Base-by-base conservation (phyloP, 1,140 invertebrate species). In the Diabrotica undecimpunctata region DNA sequence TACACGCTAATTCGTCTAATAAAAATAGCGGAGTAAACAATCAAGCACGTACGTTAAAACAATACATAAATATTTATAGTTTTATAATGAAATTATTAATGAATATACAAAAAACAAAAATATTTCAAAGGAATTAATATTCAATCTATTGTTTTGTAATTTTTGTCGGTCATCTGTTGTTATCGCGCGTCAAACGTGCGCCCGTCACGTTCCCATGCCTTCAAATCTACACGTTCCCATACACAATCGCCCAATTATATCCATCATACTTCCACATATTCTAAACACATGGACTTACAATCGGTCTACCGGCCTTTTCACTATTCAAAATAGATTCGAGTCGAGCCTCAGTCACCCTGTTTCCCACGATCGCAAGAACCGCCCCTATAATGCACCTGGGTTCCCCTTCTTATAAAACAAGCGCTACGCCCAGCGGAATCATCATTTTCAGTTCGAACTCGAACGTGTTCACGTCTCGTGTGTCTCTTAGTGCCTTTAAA, bases 321-420 rank as follows among this genome's bases (percentile, higher is more conserved):
- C 61, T 54, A 62, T 62, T 54, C 61, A n/a, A 39, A 60, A 62
- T 62, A 62, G 61, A 62, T 52, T 37, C 61, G 36, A 38, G n/a
- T 54, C 61, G 51, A 38, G 25, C 46, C 46, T 10, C 13, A 54
- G 51, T 10, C 53, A 13, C 50, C 61, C 36, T 54, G 36, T 38
- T 70, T 70, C 69, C 65, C 69, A 70, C 69, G 66, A 56, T 70
- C 37, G 39, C 56, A n/a, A 62, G 62, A 55, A 55, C 63, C 52
- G 39, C 61, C 62, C 59, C 38, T 14, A 61, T 55, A 46, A 14
- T 64, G 60, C 69, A 70, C 69, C 69, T 70, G 69, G 69, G 65
- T 46, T 56, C 64, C 61, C 51, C 61, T 66, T 63, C 62, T 70
- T 68, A 66, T 68, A 68, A 64, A 66, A 51, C 61, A 56, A 35